Conservation (phyloP, 2,113 vertebrate species). For the Scytalopus superciliaris region DNA sequence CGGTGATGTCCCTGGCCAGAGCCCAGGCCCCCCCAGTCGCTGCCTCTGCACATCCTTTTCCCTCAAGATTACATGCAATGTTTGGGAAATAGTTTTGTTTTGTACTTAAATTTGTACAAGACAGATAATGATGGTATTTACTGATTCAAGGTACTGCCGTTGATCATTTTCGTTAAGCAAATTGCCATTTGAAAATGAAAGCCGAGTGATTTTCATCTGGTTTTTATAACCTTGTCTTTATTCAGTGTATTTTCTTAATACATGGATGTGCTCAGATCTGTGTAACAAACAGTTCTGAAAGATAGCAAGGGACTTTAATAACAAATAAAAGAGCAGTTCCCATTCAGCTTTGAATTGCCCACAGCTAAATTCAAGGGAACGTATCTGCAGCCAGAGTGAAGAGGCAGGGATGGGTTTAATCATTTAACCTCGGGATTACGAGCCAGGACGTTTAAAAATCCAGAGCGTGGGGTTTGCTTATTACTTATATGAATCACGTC, state of each 20-base stretch:
- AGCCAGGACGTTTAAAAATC: slow-evolving; percentile 46
- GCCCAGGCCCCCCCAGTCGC: background rate
- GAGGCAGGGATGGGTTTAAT: slow-evolving; percentile 63
- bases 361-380: slow-evolving; percentile 64
- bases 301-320: slow-evolving; percentile 60
- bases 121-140: background rate
- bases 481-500: slow-evolving; percentile 57
- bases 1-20: background rate
- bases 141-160: background rate
- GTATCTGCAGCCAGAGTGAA: slow-evolving; percentile 24
- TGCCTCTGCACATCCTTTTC: background rate
- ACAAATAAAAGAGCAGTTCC: slow-evolving; percentile 69
- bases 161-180: slow-evolving; percentile 4
- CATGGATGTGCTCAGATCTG: background rate
- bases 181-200: background rate
- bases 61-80: background rate
- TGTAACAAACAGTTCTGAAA: slow-evolving; percentile 34
- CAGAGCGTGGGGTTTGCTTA: slow-evolving; percentile 42
- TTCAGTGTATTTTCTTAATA: slow-evolving; percentile 25
- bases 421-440: slow-evolving; percentile 65
- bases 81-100: background rate
- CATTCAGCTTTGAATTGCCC: slow-evolving; percentile 61
- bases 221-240: slow-evolving; percentile 8
- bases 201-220: background rate
- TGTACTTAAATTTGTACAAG: background rate